Evolutionary conservation across 2,797 vertebrate genomes (phyloP).

Genomic region (Acanthurus tractus): DNA sequence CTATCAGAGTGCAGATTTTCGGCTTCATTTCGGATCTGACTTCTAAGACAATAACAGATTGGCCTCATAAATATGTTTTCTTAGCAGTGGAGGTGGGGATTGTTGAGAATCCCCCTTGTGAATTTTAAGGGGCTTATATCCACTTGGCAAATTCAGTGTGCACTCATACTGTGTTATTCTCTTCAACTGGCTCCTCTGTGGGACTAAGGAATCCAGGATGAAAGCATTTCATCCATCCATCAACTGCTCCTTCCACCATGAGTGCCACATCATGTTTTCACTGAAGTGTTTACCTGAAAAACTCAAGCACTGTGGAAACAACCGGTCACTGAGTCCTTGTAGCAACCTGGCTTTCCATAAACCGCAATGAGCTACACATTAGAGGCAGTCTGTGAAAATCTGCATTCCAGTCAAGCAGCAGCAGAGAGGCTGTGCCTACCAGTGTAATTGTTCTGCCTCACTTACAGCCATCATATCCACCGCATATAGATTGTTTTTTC

Average conservation of each 20-base stretch:
- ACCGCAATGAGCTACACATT: conserved; percentile 69
- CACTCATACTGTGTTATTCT: conserved; percentile 58
- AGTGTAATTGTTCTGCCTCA: conserved; percentile 51
- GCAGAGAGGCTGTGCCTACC: conserved; percentile 35
- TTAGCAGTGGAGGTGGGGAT: conserved; percentile 39
- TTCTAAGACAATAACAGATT: conserved; percentile 34
- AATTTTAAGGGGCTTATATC: conserved; percentile 65
- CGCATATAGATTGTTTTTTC: conserved; percentile 43
- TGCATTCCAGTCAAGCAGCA: conserved; percentile 57
- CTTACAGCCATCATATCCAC: conserved; percentile 39
- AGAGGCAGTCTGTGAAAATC: conserved; percentile 69
- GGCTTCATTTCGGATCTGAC: conserved; percentile 28
- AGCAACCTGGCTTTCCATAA: conserved; percentile 71
- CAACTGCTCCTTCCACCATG: conserved; percentile 51
- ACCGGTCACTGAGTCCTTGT: conserved; percentile 56
- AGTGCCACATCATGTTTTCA: conserved; percentile 61
- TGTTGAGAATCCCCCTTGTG: conserved; percentile 49
- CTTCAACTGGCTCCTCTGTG: conserved; percentile 45
- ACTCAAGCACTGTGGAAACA: conserved; percentile 61
- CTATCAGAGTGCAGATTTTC: conserved; percentile 16
- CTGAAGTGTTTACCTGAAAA: conserved; percentile 65
- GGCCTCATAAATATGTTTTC: conserved; percentile 37
- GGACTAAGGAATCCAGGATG: conserved; percentile 44
- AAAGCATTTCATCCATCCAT: conserved; percentile 65
- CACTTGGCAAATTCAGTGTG: conserved; percentile 46